Conservation (phyloP, 2,888 invertebrate species). For the Amblyjoppa fuscipennis region DNA sequence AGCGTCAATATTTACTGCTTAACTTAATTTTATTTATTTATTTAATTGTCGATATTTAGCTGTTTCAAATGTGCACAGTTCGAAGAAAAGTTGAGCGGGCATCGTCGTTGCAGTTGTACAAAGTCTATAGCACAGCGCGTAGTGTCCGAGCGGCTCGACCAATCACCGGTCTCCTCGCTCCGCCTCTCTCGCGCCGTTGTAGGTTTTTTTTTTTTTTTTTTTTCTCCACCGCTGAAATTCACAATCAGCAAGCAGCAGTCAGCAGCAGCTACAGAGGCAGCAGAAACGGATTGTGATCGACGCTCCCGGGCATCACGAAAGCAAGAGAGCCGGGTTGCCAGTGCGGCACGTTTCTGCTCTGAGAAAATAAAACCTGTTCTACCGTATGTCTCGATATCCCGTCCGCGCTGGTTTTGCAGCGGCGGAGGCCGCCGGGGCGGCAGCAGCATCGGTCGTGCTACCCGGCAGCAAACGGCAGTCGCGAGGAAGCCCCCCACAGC, state of each 20-base stretch:
- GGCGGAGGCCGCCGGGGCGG: background rate
- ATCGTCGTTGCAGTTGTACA: background rate
- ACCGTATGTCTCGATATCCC: constrained; percentile 25
- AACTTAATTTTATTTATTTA: background rate
- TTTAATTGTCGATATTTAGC: background rate
- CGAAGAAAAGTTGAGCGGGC: background rate
- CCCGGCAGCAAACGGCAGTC: constrained; percentile 19
- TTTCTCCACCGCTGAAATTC: constrained; percentile 11
- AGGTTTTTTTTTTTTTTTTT: background rate
- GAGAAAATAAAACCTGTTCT: constrained; percentile 51
- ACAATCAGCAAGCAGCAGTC: constrained; percentile 1
- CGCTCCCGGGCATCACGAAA: constrained; percentile 34
- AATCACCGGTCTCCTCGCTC: constrained; percentile 3
- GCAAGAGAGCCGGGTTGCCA: background rate
- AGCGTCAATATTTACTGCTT: background rate
- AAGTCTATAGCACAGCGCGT: background rate
- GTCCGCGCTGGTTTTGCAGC: constrained; percentile 18
- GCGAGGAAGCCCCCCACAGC: constrained; percentile 16
- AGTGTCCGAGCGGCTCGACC: constrained; percentile 7
- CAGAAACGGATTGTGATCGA: constrained; percentile 31
- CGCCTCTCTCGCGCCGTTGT: background rate
- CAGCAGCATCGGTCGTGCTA: constrained; percentile 4
- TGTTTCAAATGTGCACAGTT: background rate
- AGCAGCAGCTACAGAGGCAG: background rate
- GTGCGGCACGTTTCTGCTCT: constrained; percentile 19